These are phyloP conservation scores for Sturmia bella DNA, from an alignment of 2,888 invertebrate species.

Conservation along the genomic window DNA sequence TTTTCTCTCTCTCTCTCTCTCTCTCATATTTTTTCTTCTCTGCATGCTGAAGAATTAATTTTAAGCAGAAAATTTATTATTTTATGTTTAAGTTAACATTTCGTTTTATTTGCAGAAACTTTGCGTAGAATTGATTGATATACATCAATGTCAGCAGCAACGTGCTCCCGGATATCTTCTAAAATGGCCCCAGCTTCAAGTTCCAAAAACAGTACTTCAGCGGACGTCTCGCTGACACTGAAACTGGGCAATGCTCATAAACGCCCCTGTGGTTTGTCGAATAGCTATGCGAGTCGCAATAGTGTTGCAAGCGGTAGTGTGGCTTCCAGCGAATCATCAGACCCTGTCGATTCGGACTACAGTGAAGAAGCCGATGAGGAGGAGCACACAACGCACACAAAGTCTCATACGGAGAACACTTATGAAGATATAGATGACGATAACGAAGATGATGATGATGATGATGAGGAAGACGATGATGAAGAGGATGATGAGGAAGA, in stretches of 20 bases:
- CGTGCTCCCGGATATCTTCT: conserved; percentile 77
- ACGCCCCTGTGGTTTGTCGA: conserved; percentile 42
- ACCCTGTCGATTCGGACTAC: conserved; percentile 81
- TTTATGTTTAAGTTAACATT: neutral
- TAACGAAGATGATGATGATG: conserved; percentile 73
- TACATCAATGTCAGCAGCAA: conserved; percentile 78
- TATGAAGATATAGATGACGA: conserved; percentile 71
- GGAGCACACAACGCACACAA: conserved; percentile 60
- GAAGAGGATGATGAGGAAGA: conserved; percentile 76
- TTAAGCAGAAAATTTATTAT: neutral
- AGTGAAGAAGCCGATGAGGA: conserved; percentile 78
- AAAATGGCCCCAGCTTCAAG: conserved; percentile 59
- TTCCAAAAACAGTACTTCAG: conserved; percentile 70
- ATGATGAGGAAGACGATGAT: conserved; percentile 73
- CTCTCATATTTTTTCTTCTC: no score
- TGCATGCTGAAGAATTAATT: no score
- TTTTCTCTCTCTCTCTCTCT: no score
- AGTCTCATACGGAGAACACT: conserved; percentile 67
- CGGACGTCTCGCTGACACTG: conserved; percentile 77
- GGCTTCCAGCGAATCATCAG: conserved; percentile 80
- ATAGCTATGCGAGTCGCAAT: conserved; percentile 66
- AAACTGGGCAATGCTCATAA: conserved; percentile 72
- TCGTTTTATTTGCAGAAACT: conserved; percentile 26
- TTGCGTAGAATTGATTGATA: neutral
- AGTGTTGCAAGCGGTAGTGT: conserved; percentile 71